Evolutionary conservation across 1,140 invertebrate species (phyloP).

Genomic region (Drosophila tristis): DNA sequence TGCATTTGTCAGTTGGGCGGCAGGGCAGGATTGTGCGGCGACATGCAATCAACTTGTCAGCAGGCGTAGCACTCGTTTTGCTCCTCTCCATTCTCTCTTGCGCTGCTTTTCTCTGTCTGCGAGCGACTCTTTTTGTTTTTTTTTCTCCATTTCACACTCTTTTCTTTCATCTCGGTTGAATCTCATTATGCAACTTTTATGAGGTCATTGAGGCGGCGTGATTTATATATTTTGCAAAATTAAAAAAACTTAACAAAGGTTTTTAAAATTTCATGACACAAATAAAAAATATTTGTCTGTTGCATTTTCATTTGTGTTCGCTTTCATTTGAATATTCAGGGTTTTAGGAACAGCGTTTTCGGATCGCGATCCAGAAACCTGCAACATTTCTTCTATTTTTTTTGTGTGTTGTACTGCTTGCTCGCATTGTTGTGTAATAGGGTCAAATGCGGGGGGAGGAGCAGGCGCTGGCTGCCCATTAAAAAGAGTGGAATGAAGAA

Average conservation of each 20-base stretch:
- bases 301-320: conserved; percentile 14
- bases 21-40: conserved; percentile 20
- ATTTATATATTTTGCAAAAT: conserved; percentile 71
- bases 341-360: conserved; percentile 24
- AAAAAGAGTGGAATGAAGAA: conserved; percentile 33
- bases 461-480: conserved; percentile 1
- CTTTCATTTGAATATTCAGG: conserved; percentile 19
- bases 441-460: conserved; percentile 33
- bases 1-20: conserved; percentile 51
- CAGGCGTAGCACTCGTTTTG: conserved; percentile 17
- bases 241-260: conserved; percentile 45
- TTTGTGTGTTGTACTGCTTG: neutral
- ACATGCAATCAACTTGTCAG: conserved; percentile 74
- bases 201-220: conserved; percentile 62
- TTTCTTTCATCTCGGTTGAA: conserved; percentile 23
- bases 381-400: conserved; percentile 19
- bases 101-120: neutral
- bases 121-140: too few species aligned
- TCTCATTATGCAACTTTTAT: conserved; percentile 72
- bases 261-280: conserved; percentile 20
- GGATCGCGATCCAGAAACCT: neutral
- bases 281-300: conserved; percentile 3
- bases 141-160: conserved; percentile 1
- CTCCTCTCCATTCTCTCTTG: neutral
- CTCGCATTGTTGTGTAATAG: conserved; percentile 38